Base-by-base conservation (phyloP, 1,140 invertebrate genomes). In the Calliphora vicina region DNA sequence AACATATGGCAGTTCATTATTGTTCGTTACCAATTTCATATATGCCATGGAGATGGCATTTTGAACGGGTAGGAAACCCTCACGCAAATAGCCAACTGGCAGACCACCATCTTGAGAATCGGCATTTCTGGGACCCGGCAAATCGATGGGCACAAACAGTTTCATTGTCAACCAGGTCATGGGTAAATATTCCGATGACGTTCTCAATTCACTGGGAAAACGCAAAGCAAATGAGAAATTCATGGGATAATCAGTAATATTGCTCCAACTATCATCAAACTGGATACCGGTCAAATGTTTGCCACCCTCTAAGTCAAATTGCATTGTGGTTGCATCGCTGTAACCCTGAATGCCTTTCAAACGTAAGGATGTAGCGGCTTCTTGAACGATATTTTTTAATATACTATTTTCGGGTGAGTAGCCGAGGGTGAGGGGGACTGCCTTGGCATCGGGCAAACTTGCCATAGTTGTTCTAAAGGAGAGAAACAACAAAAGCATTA, bases 21-120 rank as follows among this genome's bases (percentile, higher is more conserved):
- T 0, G 3, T 61, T n/a, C 8, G 84, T 78, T 80, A 83, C 86
- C 1, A 83, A 76, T 20, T 84, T 80, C 8, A 90, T 35, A 67
- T 84, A 90, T 83, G 90, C 83, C 87, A 87, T 89, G 13, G 92
- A 92, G 0, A 95, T 85, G 4, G 92, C 91, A 88, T 93, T 90
- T 85, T 95, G 94, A 20, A 95, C 73, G 5, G 92, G 90, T 35
- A 94, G 84, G 86, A 94, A 95, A 5, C 93, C 94, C 87, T 94
- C 92, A 25, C 89, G 86, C 26, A 90, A 86, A 88, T 94, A 94
- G 45, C 92, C 93, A 91, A 86, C 82, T 1, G 87, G 87, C 78
- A 85, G 35, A 15, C 87, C 90, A 20, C 89, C 89, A 81, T 90
- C 88, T 0, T 81, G 0, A 6, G 78, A 76, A 1, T 17, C 13